A percentile compares a stretch with the other conserved stretches of the same genome.
These are phyloP conservation scores for Drosophila rellima DNA, from an alignment of 2,888 invertebrate genomes.

Conservation along the genomic window DNA sequence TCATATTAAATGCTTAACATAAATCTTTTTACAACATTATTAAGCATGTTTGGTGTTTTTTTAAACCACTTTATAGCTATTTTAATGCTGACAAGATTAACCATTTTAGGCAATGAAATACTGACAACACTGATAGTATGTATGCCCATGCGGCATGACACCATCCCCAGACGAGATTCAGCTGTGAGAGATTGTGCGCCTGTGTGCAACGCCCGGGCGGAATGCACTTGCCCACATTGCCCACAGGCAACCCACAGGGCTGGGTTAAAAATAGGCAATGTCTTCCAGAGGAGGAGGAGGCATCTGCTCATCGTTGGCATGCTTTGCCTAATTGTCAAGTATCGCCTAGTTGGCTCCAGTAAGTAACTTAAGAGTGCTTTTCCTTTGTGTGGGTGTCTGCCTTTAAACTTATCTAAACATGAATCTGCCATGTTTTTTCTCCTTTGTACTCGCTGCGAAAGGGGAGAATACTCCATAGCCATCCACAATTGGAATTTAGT, in stretches of 20 bases:
- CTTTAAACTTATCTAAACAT: constrained; percentile 21
- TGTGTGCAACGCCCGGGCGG: constrained; percentile 12
- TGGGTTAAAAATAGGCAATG: constrained; percentile 25
- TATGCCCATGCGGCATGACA: constrained; percentile 15
- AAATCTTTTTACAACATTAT: not conserved
- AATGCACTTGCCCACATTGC: constrained; percentile 51
- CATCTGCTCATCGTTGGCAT: constrained; percentile 24
- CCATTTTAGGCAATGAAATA: not conserved
- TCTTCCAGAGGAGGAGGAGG: constrained; percentile 22
- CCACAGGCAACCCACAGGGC: constrained; percentile 56
- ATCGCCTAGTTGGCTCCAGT: constrained; percentile 23
- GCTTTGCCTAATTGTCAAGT: constrained; percentile 30
- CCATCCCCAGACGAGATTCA: constrained; percentile 18
- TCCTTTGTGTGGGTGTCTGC: constrained; percentile 20
- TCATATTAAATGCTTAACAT: too few relatives aligned
- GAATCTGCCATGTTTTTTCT: constrained; percentile 21
- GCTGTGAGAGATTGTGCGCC: constrained; percentile 5
- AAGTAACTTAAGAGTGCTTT: constrained; percentile 18
- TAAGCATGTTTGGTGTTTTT: not conserved
- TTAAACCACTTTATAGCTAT: not conserved
- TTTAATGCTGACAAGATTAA: not conserved
- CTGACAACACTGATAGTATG: not conserved
- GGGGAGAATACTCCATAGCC: constrained; percentile 13
- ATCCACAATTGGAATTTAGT: constrained; percentile 16
- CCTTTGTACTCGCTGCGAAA: constrained; percentile 11